Percentiles rank a stretch among this genome's conserved stretches.
These are phyloP conservation scores for Eulemur mongoz DNA, from an alignment of 2,797 vertebrate species.

Conservation along the genomic window DNA sequence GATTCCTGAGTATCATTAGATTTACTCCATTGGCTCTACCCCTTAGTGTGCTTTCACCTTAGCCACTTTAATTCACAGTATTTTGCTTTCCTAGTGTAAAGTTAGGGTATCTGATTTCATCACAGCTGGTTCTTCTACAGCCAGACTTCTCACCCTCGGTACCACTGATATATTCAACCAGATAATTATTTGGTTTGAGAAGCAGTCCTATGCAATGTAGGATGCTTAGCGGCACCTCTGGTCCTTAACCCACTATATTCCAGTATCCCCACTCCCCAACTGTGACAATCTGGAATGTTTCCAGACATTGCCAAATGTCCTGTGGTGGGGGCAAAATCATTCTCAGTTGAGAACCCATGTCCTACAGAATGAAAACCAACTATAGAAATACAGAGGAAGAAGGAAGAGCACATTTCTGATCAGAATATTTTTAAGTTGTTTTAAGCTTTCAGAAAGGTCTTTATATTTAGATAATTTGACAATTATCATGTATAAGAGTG, in stretches of 20 bases:
- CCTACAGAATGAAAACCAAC: background rate
- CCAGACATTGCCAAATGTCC: background rate
- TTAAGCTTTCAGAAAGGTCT: conserved; percentile 56
- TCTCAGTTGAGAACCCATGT: background rate
- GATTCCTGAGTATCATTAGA: background rate
- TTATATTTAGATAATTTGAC: conserved; percentile 42
- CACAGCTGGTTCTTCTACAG: background rate
- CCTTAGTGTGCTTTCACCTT: background rate
- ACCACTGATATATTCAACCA: background rate
- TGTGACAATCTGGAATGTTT: background rate
- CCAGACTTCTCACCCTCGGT: background rate
- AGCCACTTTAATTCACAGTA: background rate
- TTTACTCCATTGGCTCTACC: background rate
- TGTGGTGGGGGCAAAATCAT: background rate
- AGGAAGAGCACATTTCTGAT: conserved; percentile 40
- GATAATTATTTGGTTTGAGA: background rate
- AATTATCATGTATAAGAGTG: conserved; percentile 10
- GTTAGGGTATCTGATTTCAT: background rate
- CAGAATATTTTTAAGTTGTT: conserved; percentile 55
- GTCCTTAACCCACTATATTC: background rate
- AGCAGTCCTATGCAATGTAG: background rate
- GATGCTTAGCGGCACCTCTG: background rate
- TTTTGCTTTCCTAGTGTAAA: background rate
- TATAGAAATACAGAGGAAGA: background rate
- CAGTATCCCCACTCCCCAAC: background rate